Base-by-base conservation (phyloP, 2,888 invertebrate genomes). In the Agriotes lineatus region DNA sequence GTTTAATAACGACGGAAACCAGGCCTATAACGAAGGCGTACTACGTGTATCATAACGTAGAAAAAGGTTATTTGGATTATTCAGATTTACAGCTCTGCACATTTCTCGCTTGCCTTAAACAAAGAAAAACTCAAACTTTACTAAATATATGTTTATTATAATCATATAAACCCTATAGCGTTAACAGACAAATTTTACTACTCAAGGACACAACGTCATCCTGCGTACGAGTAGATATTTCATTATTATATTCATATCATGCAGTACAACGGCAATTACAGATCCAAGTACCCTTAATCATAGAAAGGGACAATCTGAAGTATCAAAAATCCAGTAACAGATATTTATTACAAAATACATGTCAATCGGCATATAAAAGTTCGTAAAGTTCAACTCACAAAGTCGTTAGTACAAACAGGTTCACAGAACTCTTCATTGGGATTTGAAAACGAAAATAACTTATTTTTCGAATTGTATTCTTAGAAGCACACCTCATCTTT, bases 61-160 rank as follows among this genome's bases (percentile, higher is more conserved):
- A n/a, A n/a, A n/a, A n/a, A n/a, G n/a, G n/a, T n/a, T n/a, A n/a
- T n/a, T n/a, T n/a, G n/a, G n/a, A n/a, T n/a, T n/a, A n/a, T n/a
- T n/a, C n/a, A n/a, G n/a, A n/a, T n/a, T n/a, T n/a, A n/a, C n/a
- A n/a, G n/a, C n/a, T n/a, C n/a, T n/a, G n/a, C n/a, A 12, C n/a
- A 37, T 12, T 35, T 35, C 35, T 12, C 1, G 35, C 12, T 35
- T 2, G 2, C 9, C 12, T 35, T 35, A 9, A 2, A 37, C 3
- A 37, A 37, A 37, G 14, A 37, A 12, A 1, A 4, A 1, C 37
- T 37, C 14, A 37, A 12, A 12, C n/a, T n/a, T 37, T 42, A 42
- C 12, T 18, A 42, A 42, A 42, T 42, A 42, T 42, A 42, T 42
- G 16, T 42, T 42, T 42, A 42, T 42, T 42, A 42, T 42, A 42